Evolutionary conservation across 2,888 invertebrate genomes (phyloP), one percentile per base, ranked within the genome.

Genomic region (Mayetiola destructor): DNA sequence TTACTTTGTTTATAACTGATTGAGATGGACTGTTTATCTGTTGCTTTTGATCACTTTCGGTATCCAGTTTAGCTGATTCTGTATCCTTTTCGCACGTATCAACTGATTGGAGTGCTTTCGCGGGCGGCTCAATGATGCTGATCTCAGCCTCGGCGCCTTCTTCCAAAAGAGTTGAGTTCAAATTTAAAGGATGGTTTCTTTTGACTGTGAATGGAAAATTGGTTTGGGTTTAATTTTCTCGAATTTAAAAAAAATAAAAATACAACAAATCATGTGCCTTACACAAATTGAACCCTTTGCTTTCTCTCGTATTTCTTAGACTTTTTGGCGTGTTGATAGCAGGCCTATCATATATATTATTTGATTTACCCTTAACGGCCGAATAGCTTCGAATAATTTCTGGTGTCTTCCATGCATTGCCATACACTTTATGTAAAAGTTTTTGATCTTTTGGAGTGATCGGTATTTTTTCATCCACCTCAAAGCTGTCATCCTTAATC

Each of bases 361-460:
- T 14, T 3, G 29, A 3, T 32, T 53, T 53, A 5, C 53, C 53
- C 27, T 55, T 55, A 12, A 27, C 54, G 9, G 56, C 29, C 14
- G 55, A 54, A 36, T 30, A 60, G 0, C 67, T 66, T 30, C 65
- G 65, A 27, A 72, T 65, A 1, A 69, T 64, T 40, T 70, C 68
- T 0, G 72, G 72, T 0, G 72, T 72, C 60, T 69, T 66, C 72
- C 72, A 72, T 2, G 65, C 57, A 39, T 67, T 64, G 2, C 72
- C 72, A 57, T 72, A 72, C 0, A 71, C 53, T 59, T 71, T 29
- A 10, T 53, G 30, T 20, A 55, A 21, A 16, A 40, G 16, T 8
- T 40, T 29, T 12, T 35, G 54, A 32, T 56, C 55, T 8, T 42
- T 56, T 1, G 48, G 27, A n/a, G n/a, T 48, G n/a, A 48, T 48